These are phyloP conservation scores for Scarus forsteni DNA, from an alignment of 2,797 vertebrate genomes.

Conservation along the genomic window DNA sequence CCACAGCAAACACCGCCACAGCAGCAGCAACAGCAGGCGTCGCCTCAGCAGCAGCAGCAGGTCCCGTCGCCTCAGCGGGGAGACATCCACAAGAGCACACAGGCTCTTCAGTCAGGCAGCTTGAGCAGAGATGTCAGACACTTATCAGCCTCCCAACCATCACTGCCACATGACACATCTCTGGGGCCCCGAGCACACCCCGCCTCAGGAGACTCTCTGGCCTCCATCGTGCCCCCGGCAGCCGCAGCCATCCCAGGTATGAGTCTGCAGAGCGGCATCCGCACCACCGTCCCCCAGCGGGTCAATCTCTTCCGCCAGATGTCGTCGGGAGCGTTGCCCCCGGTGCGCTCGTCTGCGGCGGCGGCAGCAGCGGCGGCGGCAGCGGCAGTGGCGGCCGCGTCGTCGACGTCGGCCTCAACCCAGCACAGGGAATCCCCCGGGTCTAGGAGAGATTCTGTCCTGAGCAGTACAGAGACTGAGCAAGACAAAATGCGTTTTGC, in stretches of 20 bases:
- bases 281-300: constrained; percentile 90
- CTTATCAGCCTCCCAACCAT: constrained; percentile 97
- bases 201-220: constrained; percentile 93
- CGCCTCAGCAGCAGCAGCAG: constrained; percentile 72
- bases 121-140: constrained; percentile 94
- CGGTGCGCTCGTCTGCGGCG: constrained; percentile 81
- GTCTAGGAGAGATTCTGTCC: constrained; percentile 90
- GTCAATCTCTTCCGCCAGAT: constrained; percentile 96
- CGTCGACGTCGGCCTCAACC: constrained; percentile 79
- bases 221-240: constrained; percentile 88
- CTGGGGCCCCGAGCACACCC: constrained; percentile 90
- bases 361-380: constrained; percentile 72
- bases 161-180: constrained; percentile 94
- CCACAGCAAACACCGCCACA: constrained; percentile 64
- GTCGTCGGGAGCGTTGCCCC: constrained; percentile 96
- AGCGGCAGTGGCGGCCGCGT: constrained; percentile 56
- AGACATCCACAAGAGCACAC: constrained; percentile 93
- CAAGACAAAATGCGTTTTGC: constrained; percentile 97
- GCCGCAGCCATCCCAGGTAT: constrained; percentile 82
- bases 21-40: constrained; percentile 80
- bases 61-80: constrained; percentile 88
- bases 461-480: constrained; percentile 94
- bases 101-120: constrained; percentile 93
- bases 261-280: constrained; percentile 85
- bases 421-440: constrained; percentile 90